These are phyloP conservation scores for Psilopsiagon aymara DNA, from an alignment of 2,113 vertebrate genomes.

Conservation along the genomic window DNA sequence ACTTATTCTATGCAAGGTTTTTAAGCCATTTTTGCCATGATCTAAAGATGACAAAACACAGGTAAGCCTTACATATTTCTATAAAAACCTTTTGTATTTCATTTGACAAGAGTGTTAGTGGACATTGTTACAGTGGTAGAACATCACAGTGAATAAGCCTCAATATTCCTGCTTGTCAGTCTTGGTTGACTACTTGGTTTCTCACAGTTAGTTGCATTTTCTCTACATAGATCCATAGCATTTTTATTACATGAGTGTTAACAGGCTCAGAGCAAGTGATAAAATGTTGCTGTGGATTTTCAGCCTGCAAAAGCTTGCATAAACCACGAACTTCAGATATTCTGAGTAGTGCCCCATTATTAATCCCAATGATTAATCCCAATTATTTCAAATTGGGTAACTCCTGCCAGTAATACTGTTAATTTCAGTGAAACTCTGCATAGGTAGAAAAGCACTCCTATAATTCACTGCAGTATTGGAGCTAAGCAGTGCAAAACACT, in stretches of 20 bases:
- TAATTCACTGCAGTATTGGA: not conserved
- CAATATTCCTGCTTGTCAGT: not conserved
- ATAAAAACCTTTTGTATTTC: not conserved
- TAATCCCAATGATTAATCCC: too few relatives aligned
- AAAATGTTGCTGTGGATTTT: not conserved
- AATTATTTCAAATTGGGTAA: not conserved
- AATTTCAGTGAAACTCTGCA: not conserved
- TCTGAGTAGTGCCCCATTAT: not conserved
- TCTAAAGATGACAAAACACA: conserved; percentile 87
- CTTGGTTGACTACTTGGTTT: not conserved
- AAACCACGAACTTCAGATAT: not conserved
- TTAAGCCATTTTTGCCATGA: conserved; percentile 91
- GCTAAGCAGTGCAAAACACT: not conserved
- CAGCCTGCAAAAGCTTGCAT: not conserved
- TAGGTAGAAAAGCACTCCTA: not conserved
- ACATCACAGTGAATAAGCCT: not conserved
- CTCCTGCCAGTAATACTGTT: not conserved
- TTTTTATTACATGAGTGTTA: not conserved
- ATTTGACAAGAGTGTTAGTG: not conserved
- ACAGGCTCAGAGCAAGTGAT: not conserved
- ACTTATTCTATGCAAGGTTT: conserved; percentile 95
- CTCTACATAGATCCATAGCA: not conserved
- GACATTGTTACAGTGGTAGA: not conserved
- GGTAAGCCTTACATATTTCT: conserved; percentile 72
- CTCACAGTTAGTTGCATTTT: not conserved